phyloP scores from a whole-genome alignment of 2,888 invertebrate species.

The Drosophila fungiperda region DNA sequence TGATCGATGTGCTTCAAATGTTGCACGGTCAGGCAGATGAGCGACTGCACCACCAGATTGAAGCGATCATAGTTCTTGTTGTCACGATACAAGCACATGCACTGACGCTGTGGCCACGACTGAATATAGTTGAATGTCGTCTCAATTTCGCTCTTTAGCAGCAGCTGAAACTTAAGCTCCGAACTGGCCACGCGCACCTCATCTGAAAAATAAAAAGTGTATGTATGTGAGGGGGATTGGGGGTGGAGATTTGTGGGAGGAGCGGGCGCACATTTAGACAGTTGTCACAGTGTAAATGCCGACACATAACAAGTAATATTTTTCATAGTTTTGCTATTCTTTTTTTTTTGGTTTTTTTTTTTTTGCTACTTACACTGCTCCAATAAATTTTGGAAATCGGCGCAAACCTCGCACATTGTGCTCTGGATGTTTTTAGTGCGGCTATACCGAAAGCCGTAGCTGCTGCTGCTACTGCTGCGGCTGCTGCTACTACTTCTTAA shows the following conservation, averaged over 20 bases:
- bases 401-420: constrained; percentile 97
- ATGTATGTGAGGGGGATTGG: constrained; percentile 24
- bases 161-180: constrained; percentile 88
- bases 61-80: constrained; percentile 96
- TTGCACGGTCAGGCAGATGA: constrained; percentile 93
- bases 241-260: constrained; percentile 1
- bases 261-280: constrained; percentile 38
- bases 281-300: constrained; percentile 49
- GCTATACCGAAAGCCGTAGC: constrained; percentile 45
- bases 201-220: constrained; percentile 86
- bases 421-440: constrained; percentile 43
- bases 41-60: constrained; percentile 94
- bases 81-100: constrained; percentile 97
- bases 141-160: constrained; percentile 93
- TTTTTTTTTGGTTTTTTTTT: not conserved
- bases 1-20: constrained; percentile 91
- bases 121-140: constrained; percentile 93
- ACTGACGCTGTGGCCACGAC: constrained; percentile 96
- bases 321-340: not conserved
- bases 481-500: constrained; percentile 56
- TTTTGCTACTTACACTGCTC: constrained; percentile 89
- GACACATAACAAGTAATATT: constrained; percentile 31
- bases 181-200: constrained; percentile 92
- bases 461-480: constrained; percentile 41
- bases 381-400: constrained; percentile 96